Evolutionary conservation across 2,888 invertebrate genomes (phyloP).

Genomic region (Xylota segnis): DNA sequence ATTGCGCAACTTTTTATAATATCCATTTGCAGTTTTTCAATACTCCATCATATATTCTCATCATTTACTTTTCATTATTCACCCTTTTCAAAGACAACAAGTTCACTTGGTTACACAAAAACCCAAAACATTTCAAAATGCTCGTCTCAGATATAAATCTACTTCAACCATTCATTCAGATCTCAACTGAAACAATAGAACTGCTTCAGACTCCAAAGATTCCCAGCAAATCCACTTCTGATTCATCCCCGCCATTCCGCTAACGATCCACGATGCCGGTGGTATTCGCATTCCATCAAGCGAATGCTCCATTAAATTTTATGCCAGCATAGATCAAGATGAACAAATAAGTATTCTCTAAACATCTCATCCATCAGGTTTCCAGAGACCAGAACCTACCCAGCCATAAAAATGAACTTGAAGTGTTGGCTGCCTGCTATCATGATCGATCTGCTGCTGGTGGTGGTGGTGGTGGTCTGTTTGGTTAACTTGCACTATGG

Average conservation of each 20-base stretch:
- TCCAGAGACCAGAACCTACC: constrained; percentile 75
- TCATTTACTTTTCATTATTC: constrained; percentile 31
- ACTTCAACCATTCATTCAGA: constrained; percentile 44
- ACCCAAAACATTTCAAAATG: constrained; percentile 67
- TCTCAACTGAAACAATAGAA: constrained; percentile 55
- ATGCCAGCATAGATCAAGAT: constrained; percentile 82
- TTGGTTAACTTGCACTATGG: constrained; percentile 58
- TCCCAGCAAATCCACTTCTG: constrained; percentile 38
- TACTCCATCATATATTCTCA: constrained; percentile 9
- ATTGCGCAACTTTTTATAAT: constrained; percentile 14
- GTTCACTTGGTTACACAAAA: constrained; percentile 62
- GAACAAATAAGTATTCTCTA: constrained; percentile 80
- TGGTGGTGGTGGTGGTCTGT: neutral
- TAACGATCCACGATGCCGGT: constrained; percentile 49
- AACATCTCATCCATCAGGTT: constrained; percentile 63
- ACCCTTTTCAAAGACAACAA: constrained; percentile 64
- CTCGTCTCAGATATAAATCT: constrained; percentile 51
- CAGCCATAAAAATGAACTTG: constrained; percentile 81
- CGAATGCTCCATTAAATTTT: constrained; percentile 82
- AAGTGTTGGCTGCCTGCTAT: constrained; percentile 73
- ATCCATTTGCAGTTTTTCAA: constrained; percentile 20
- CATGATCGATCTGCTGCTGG: constrained; percentile 37
- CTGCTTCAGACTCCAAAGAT: constrained; percentile 41
- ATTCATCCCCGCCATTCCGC: constrained; percentile 23
- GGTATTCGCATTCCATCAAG: constrained; percentile 69